phyloP scores from a whole-genome alignment of 2,888 invertebrate genomes.

The Perithous albicinctus region DNA sequence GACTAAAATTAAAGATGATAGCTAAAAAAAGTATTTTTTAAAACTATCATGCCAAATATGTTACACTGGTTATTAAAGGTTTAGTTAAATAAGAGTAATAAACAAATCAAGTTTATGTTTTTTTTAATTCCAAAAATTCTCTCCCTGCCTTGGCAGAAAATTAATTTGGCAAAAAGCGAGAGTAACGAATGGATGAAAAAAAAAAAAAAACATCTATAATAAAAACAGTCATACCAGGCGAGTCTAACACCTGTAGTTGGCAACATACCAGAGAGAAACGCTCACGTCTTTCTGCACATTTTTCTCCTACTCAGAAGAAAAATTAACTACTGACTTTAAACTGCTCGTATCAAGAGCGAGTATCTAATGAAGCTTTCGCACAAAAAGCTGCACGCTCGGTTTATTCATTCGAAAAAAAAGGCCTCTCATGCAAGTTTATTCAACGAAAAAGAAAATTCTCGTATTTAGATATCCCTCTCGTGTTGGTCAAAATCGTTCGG shows the following conservation, averaged over 20 bases:
- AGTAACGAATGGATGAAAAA: neutral
- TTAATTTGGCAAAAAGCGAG: conserved; percentile 12
- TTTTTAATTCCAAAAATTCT: too few relatives aligned
- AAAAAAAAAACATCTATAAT: neutral
- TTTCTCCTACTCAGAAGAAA: neutral
- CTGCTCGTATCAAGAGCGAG: neutral
- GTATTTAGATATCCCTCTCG: conserved; percentile 3
- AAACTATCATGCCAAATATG: too few relatives aligned
- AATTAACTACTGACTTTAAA: neutral
- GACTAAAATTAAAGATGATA: too few relatives aligned
- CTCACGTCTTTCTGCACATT: neutral
- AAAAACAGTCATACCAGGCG: neutral
- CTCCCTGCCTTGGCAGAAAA: too few relatives aligned
- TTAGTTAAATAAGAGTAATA: too few relatives aligned
- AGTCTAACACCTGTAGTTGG: neutral
- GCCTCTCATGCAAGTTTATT: conserved; percentile 11
- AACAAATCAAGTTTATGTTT: too few relatives aligned
- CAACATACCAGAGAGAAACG: neutral
- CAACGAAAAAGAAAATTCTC: neutral
- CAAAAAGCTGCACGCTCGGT: neutral
- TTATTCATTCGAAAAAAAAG: neutral
- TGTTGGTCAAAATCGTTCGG: neutral
- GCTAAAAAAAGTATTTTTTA: too few relatives aligned
- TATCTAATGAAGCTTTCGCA: neutral
- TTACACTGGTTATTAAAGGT: too few relatives aligned